phyloP scores from a whole-genome alignment of 2,113 vertebrate genomes.

The Eretmochelys imbricata region DNA sequence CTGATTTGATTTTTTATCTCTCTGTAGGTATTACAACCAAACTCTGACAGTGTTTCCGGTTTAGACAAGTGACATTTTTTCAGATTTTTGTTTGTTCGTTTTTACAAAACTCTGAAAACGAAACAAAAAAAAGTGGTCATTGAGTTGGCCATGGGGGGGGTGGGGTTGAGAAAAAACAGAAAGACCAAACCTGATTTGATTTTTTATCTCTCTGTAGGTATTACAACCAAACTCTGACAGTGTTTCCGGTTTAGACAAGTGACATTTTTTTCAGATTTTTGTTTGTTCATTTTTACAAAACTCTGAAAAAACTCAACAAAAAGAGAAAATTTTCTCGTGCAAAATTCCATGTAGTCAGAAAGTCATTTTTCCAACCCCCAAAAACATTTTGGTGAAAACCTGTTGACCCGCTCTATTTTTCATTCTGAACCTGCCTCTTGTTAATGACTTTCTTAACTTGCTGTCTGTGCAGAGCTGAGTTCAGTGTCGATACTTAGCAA shows the following conservation, averaged over 20 bases:
- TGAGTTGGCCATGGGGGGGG: neutral
- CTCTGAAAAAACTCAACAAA: neutral
- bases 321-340: neutral
- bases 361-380: neutral
- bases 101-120: neutral
- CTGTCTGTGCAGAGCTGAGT: neutral
- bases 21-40: neutral
- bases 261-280: neutral
- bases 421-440: slow-evolving; percentile 21
- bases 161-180: neutral
- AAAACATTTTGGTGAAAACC: slow-evolving; percentile 34
- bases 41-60: neutral
- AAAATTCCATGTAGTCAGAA: neutral
- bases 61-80: neutral
- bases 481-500: accelerated
- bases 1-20: neutral
- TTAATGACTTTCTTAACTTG: neutral
- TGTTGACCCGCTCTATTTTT: neutral
- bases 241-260: neutral
- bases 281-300: neutral
- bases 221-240: neutral
- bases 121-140: slow-evolving; percentile 53
- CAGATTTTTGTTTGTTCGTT: neutral
- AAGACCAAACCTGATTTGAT: neutral
- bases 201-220: neutral